Evolutionary conservation across 30 jellyfish, hydroid and myxozoan species (phyloP).

Genomic region (Pseudorhiza aurosa): DNA sequence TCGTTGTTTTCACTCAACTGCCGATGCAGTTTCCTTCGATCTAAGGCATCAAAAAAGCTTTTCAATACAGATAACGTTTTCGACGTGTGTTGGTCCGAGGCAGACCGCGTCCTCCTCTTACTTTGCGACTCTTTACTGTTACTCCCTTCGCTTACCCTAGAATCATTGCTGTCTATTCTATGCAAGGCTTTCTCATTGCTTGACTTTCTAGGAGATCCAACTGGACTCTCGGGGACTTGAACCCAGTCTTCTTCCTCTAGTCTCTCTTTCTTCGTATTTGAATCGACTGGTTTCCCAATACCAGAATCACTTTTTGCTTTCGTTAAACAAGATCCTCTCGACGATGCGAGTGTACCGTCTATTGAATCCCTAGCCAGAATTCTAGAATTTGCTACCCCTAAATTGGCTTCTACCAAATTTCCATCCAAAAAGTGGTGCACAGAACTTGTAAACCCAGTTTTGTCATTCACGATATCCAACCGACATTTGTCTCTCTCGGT

Average conservation of each 20-base stretch:
- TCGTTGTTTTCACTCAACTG: constrained; percentile 20
- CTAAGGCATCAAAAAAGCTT: constrained; percentile 57
- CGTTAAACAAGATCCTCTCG: too few relatives aligned
- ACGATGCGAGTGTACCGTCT: neutral
- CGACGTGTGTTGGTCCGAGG: constrained; percentile 52
- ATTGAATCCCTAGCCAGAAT: constrained; percentile 23
- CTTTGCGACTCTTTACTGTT: constrained; percentile 58
- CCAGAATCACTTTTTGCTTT: neutral
- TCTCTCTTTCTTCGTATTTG: neutral
- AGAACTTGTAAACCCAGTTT: too few relatives aligned
- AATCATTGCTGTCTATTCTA: constrained; percentile 47
- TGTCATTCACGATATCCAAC: too few relatives aligned
- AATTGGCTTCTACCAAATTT: neutral
- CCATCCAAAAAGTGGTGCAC: too few relatives aligned
- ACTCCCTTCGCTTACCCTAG: constrained; percentile 55
- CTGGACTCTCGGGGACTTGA: constrained; percentile 47
- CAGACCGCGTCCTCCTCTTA: constrained; percentile 39
- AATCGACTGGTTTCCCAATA: too few relatives aligned
- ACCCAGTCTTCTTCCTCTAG: neutral
- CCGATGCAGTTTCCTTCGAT: constrained; percentile 42
- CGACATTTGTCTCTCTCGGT: too few relatives aligned
- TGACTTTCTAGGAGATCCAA: constrained; percentile 22
- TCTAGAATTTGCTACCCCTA: neutral
- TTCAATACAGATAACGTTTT: constrained; percentile 41
- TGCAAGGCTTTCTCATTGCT: neutral